A percentile compares a stretch with the other conserved stretches of the same genome.
phyloP scores from a whole-genome alignment of 2,888 invertebrate genomes.

The Sphecodes monilicornis region DNA sequence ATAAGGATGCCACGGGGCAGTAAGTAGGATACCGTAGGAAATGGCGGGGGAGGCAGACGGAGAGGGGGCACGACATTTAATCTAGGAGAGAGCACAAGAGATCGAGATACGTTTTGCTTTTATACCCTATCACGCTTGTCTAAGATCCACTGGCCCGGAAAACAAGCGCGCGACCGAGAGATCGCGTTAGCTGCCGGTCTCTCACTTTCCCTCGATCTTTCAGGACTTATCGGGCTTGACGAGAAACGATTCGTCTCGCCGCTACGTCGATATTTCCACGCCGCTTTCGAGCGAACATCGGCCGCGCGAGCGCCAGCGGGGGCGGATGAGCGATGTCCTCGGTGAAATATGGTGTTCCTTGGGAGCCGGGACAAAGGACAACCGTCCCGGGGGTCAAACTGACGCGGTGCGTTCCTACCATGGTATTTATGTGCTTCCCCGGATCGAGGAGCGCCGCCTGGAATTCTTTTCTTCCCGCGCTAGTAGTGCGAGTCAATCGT shows the following conservation, averaged over 20 bases:
- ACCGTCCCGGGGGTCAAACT: conserved; percentile 11
- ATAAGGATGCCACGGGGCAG: conserved; percentile 57
- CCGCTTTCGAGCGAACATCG: not conserved
- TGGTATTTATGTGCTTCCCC: conserved; percentile 34
- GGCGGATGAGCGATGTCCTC: conserved; percentile 14
- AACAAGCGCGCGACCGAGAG: conserved; percentile 51
- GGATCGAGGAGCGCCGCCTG: not conserved
- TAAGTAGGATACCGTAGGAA: conserved; percentile 53
- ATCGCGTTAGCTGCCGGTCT: not conserved
- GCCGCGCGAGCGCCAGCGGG: not conserved
- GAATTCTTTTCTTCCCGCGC: conserved; percentile 16
- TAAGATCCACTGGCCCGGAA: conserved; percentile 64
- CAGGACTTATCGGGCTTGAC: conserved; percentile 29
- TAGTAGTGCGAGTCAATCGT: conserved; percentile 1
- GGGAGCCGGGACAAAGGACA: conserved; percentile 21
- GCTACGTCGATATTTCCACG: conserved; percentile 13
- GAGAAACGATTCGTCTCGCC: conserved; percentile 37
- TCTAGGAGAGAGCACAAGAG: conserved; percentile 79
- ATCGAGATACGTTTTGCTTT: conserved; percentile 77
- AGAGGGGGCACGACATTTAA: conserved; percentile 80
- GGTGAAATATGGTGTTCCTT: conserved; percentile 2
- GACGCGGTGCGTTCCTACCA: not conserved
- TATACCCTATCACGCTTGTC: conserved; percentile 77
- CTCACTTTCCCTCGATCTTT: conserved; percentile 25
- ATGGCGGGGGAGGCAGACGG: conserved; percentile 3